These are phyloP conservation scores for Colossoma macropomum DNA, from an alignment of 2,113 vertebrate genomes.

Conservation along the genomic window DNA sequence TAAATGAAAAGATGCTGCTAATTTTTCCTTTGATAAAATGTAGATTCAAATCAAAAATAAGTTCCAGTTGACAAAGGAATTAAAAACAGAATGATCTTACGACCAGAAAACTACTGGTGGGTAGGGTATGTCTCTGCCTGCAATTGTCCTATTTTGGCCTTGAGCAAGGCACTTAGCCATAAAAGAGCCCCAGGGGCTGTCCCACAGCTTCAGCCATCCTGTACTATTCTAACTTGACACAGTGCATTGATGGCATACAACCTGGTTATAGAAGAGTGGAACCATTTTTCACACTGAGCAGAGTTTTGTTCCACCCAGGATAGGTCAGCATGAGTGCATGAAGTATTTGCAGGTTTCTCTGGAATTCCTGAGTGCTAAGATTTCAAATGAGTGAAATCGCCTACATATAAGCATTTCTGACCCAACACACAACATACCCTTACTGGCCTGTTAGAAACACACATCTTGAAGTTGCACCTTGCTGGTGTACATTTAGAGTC, in stretches of 20 bases:
- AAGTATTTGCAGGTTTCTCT: background rate
- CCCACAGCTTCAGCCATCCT: background rate
- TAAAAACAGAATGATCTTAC: constrained; percentile 1
- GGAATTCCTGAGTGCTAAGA: too few relatives aligned
- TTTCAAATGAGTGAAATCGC: too few relatives aligned
- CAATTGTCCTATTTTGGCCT: constrained; percentile 6
- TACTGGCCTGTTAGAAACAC: too few relatives aligned
- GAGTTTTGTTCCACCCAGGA: background rate
- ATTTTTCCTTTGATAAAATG: background rate
- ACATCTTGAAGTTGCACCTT: too few relatives aligned
- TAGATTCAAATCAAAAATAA: background rate
- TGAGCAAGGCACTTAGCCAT: constrained; percentile 15
- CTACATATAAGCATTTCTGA: too few relatives aligned
- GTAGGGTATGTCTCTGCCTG: background rate
- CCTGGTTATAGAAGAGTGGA: background rate
- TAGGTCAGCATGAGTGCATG: too few relatives aligned
- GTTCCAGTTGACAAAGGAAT: background rate
- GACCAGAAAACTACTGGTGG: background rate
- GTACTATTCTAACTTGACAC: background rate
- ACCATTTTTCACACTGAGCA: background rate
- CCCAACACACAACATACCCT: too few relatives aligned
- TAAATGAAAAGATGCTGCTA: too few relatives aligned
- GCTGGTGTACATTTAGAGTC: too few relatives aligned
- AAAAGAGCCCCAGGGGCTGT: constrained; percentile 20
- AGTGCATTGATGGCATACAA: background rate